Evolutionary conservation across 2,888 invertebrate species (phyloP).

Genomic region (Scaptomyza parva): DNA sequence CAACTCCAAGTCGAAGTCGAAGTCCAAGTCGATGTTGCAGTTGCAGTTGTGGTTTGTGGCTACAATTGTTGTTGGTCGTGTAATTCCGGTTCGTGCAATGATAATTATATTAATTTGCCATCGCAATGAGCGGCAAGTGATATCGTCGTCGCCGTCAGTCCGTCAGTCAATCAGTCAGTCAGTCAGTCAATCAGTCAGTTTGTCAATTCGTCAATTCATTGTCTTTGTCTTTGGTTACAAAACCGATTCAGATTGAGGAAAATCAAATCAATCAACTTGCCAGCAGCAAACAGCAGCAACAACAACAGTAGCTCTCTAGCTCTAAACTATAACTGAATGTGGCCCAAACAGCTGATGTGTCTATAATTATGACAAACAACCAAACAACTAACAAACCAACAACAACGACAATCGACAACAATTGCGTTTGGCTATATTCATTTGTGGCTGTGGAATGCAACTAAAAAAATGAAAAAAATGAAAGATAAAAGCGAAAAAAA

Average conservation of each 20-base stretch:
- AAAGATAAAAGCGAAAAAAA: too few species aligned
- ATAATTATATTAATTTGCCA: conserved; percentile 81
- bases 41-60: conserved; percentile 30
- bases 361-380: conserved; percentile 66
- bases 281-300: conserved; percentile 3
- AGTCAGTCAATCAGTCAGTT: conserved; percentile 26
- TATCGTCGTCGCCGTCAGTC: conserved; percentile 42
- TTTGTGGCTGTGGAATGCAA: conserved; percentile 56
- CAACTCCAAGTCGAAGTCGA: not conserved
- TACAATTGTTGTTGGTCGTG: conserved; percentile 69
- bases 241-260: conserved; percentile 75
- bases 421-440: conserved; percentile 48
- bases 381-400: conserved; percentile 9
- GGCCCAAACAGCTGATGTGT: conserved; percentile 76
- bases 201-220: conserved; percentile 36
- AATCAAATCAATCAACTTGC: conserved; percentile 63
- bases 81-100: conserved; percentile 80
- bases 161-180: conserved; percentile 19
- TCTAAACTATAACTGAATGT: conserved; percentile 43
- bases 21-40: not conserved
- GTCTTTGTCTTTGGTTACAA: conserved; percentile 74
- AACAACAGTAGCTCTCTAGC: not conserved
- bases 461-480: conserved; percentile 35
- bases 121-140: conserved; percentile 74
- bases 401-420: conserved; percentile 26